Conservation (phyloP, 2,113 vertebrate species). For the Ivindomyrus marchei region DNA sequence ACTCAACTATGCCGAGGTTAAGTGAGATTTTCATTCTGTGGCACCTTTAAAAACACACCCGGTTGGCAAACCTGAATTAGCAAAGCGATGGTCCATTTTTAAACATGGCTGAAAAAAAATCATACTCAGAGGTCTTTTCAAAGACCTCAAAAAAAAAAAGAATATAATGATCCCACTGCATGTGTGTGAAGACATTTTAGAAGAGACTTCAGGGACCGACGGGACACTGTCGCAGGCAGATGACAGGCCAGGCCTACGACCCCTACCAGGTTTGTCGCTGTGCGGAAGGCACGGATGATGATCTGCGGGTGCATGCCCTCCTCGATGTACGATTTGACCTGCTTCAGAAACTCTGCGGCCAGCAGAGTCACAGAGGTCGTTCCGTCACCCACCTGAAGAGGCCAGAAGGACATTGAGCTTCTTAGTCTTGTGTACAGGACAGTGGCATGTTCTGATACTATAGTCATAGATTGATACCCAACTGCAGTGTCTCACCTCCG, state of each 20-base stretch:
- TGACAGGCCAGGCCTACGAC: not conserved
- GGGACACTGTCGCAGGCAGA: not conserved
- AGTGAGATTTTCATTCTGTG: not conserved
- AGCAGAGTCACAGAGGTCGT: slow-evolving; percentile 93
- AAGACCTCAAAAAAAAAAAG: not conserved
- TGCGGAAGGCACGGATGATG: slow-evolving; percentile 93
- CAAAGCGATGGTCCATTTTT: not conserved
- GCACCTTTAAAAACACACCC: not conserved
- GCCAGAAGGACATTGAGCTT: not conserved
- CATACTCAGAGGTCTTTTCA: not conserved
- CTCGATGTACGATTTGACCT: slow-evolving; percentile 88
- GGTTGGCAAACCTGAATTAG: not conserved
- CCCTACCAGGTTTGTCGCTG: slow-evolving; percentile 73
- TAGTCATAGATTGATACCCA: not conserved
- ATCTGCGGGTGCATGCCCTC: slow-evolving; percentile 94
- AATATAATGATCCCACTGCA: not conserved
- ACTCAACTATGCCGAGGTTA: no score
- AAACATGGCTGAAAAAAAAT: not conserved
- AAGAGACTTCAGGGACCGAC: not conserved
- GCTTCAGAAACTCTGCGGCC: slow-evolving; percentile 91
- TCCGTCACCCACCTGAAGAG: slow-evolving; percentile 82
- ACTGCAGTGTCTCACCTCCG: slow-evolving; percentile 69
- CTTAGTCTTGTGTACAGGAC: not conserved
- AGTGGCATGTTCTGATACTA: not conserved
- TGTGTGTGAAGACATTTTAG: not conserved